Conservation (phyloP, 2,888 invertebrate genomes). For the Noctua pronuba region DNA sequence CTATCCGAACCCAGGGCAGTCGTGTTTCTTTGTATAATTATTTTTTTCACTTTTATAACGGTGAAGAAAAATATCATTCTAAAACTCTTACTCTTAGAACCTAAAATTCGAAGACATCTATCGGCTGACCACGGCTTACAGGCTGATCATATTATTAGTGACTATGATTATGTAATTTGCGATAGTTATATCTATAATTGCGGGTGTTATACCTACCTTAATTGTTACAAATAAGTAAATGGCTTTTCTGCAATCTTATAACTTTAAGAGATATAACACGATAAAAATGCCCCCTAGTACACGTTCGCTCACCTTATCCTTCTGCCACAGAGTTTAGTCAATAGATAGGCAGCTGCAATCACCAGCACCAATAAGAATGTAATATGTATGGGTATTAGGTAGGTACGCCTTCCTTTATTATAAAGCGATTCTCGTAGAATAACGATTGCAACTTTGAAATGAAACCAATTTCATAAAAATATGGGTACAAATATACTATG, state of each 20-base stretch:
- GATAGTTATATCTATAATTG: background rate
- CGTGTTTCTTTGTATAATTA: too few relatives aligned
- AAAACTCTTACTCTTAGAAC: too few relatives aligned
- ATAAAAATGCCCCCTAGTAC: background rate
- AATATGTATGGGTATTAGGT: background rate
- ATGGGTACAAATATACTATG: background rate
- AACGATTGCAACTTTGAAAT: background rate
- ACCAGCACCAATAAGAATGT: background rate
- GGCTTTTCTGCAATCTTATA: background rate
- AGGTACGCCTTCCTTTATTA: background rate
- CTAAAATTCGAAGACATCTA: background rate
- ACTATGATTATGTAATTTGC: background rate
- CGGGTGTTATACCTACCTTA: background rate
- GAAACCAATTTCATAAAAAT: background rate
- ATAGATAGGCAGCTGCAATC: background rate
- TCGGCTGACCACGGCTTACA: too few relatives aligned
- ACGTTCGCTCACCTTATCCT: constrained; percentile 5
- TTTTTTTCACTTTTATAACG: too few relatives aligned
- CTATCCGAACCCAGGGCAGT: too few relatives aligned
- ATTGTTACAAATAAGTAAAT: background rate
- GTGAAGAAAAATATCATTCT: too few relatives aligned
- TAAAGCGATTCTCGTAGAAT: background rate
- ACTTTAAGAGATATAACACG: background rate
- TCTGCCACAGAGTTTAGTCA: background rate
- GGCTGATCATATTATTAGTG: background rate